These are phyloP conservation scores for Asteroscopus sphinx DNA, from an alignment of 2,888 invertebrate species.

Conservation along the genomic window DNA sequence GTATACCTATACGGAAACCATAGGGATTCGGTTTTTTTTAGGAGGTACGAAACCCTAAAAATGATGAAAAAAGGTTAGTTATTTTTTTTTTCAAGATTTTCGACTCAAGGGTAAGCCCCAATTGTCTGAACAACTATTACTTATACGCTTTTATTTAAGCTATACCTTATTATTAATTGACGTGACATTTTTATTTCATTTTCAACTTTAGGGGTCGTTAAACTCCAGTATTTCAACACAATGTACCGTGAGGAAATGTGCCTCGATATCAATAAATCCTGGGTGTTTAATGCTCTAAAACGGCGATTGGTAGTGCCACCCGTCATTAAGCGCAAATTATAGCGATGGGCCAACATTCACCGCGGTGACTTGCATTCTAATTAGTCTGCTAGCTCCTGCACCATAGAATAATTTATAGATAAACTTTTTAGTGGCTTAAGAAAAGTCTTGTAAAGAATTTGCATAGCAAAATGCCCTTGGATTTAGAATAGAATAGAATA, in stretches of 20 bases:
- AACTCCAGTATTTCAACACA: conserved; percentile 28
- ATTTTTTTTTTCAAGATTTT: too few relatives aligned
- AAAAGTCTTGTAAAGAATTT: not conserved
- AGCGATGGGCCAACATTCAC: conserved; percentile 46
- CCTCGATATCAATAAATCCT: conserved; percentile 43
- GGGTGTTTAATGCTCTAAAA: conserved; percentile 48
- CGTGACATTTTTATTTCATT: not conserved
- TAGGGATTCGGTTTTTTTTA: too few relatives aligned
- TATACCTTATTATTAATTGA: too few relatives aligned
- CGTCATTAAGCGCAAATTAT: conserved; percentile 52
- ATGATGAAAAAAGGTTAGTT: too few relatives aligned
- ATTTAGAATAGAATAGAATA: too few relatives aligned
- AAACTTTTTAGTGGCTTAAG: conserved; percentile 36
- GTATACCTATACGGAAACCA: too few relatives aligned
- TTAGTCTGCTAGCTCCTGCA: conserved; percentile 29
- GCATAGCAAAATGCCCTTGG: too few relatives aligned
- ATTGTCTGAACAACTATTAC: too few relatives aligned
- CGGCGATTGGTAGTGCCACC: conserved; percentile 52
- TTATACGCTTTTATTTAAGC: too few relatives aligned
- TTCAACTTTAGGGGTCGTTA: conserved; percentile 1
- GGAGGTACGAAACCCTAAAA: too few relatives aligned
- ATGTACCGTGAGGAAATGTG: conserved; percentile 34
- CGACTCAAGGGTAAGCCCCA: too few relatives aligned
- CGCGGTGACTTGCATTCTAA: conserved; percentile 52
- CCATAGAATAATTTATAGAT: conserved; percentile 31